Conservation (phyloP, 2,888 invertebrate genomes). For the Torymus auratus region DNA sequence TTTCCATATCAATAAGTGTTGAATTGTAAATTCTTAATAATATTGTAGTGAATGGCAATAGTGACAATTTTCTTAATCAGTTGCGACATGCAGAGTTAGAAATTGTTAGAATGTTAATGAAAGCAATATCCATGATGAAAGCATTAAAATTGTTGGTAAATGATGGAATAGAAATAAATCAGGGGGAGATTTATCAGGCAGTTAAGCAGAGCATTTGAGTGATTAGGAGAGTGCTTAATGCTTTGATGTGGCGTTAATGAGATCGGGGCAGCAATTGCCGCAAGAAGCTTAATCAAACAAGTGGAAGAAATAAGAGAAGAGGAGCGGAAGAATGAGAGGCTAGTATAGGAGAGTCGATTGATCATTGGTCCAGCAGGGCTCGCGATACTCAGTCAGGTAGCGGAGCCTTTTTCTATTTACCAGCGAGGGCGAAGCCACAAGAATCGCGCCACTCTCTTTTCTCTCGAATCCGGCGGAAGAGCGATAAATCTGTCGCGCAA, state of each 20-base stretch:
- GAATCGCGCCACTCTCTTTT: neutral
- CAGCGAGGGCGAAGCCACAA: neutral
- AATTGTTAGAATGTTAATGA: too few relatives aligned
- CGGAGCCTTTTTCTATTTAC: constrained; percentile 18
- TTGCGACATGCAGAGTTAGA: too few relatives aligned
- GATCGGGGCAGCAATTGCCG: neutral
- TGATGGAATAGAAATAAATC: neutral
- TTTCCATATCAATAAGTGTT: too few relatives aligned
- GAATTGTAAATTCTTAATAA: too few relatives aligned
- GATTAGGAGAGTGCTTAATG: constrained; percentile 4
- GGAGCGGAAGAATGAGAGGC: neutral
- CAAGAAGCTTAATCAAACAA: constrained; percentile 39
- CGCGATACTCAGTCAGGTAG: constrained; percentile 9
- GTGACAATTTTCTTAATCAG: too few relatives aligned
- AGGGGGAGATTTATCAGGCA: neutral
- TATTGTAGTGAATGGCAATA: too few relatives aligned
- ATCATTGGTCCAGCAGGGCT: constrained; percentile 28
- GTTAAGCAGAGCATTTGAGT: neutral
- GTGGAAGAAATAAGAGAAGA: constrained; percentile 9
- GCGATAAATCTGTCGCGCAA: constrained; percentile 71
- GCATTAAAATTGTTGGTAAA: neutral
- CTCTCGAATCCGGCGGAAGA: constrained; percentile 30
- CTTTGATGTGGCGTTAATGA: neutral
- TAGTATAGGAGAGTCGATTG: constrained; percentile 5
- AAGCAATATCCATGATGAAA: too few relatives aligned